Evolutionary conservation across 2,888 invertebrate species (phyloP), one percentile per base, ranked within the genome.

Genomic region (Clistopyga incitator): DNA sequence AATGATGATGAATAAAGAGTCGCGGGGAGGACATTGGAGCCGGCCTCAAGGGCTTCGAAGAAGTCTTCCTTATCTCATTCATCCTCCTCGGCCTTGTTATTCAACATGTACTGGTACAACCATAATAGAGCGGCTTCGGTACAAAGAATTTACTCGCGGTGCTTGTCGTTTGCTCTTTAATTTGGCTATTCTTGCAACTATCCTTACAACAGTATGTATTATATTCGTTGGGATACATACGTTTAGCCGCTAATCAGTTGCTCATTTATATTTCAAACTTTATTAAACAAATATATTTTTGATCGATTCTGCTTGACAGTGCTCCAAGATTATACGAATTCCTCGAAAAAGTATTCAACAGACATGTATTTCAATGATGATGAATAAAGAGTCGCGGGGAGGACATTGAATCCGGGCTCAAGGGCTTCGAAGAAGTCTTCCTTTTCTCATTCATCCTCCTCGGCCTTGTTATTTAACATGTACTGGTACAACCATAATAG

Each of bases 1-100:
- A 71, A 78, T 71, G 78, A 45, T 25, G 45, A 45, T 20, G 71
- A 65, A 65, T 78, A 72, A 65, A 78, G 45, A 65, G 6, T 42
- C 38, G 25, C 34, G 50, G 47, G 18, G 8, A 50, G 47, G 50
- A 47, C n/a, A 74, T 76, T 65, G 20, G 38, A 70, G 13, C 20
- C n/a, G 29, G 47, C 20, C 59, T 38, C 70, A 61, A 70, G 34
- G 52, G 64, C n/a, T 78, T 29, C 20, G 25, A 38, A n/a, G 6
- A 67, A 78, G 29, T 13, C 47, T 61, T 71, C 29, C 61, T 70
- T 71, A 71, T 65, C 45, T 71, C 64, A 29, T 42, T 65, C 29
- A 47, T 45, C 15, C 45, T 47, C 20, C 6, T 15, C 6, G 54
- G 47, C 20, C 13, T 61, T 61, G 34, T 13, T 18, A 61, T 70